phyloP scores from a whole-genome alignment of 2,888 invertebrate species.

The Sphaerophoria rueppellii region DNA sequence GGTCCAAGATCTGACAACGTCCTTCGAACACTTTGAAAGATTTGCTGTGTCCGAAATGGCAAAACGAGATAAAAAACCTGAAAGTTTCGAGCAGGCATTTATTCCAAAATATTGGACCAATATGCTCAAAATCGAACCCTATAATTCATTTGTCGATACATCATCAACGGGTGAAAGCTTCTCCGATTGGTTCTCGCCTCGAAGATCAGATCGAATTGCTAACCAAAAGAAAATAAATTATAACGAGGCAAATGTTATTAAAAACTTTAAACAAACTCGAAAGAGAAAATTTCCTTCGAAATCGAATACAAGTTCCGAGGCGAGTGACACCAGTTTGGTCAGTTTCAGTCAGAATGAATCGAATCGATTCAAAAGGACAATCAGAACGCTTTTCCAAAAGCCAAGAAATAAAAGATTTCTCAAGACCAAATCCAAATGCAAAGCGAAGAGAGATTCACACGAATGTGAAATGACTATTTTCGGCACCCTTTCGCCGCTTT shows the following conservation, averaged over 20 bases:
- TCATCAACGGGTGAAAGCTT: too few relatives aligned
- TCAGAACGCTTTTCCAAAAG: too few relatives aligned
- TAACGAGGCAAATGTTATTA: neutral
- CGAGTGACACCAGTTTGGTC: neutral
- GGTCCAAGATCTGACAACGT: conserved; percentile 1
- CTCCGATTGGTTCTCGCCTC: neutral
- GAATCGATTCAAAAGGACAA: too few relatives aligned
- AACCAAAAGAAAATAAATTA: neutral
- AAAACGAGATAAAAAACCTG: neutral
- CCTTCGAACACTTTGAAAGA: conserved; percentile 17
- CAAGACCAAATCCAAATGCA: too few relatives aligned
- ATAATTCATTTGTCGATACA: neutral
- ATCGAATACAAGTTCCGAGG: neutral
- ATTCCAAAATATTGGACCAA: conserved; percentile 8
- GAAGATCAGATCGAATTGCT: conserved; percentile 6
- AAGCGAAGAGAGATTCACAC: neutral
- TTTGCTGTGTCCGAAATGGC: conserved; percentile 6
- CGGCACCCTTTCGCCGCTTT: neutral
- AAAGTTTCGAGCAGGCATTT: neutral
- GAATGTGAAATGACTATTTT: too few relatives aligned
- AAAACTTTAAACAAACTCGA: too few relatives aligned
- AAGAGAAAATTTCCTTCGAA: neutral
- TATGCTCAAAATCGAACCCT: neutral
- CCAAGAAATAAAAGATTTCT: too few relatives aligned
- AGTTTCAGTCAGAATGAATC: too few relatives aligned